These are phyloP conservation scores for Accipiter cooperii DNA, from an alignment of 2,113 vertebrate genomes.

Conservation along the genomic window DNA sequence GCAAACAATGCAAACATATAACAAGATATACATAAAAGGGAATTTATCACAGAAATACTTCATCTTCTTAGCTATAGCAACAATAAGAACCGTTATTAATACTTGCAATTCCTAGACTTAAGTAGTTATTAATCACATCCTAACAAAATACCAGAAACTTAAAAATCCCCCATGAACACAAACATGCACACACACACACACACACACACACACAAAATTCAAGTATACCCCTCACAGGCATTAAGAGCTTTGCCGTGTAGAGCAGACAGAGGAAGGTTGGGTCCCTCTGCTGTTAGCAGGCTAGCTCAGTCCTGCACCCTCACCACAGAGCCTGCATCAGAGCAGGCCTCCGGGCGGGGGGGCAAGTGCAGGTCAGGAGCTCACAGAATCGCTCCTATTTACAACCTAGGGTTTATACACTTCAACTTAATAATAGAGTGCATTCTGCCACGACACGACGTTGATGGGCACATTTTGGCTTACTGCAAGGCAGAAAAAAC, in stretches of 20 bases:
- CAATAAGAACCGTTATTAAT: not conserved
- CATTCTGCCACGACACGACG: not conserved
- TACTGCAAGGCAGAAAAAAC: not conserved
- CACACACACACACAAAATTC: not conserved
- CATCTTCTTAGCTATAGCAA: not conserved
- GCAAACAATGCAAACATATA: not conserved
- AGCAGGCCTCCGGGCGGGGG: too few relatives aligned
- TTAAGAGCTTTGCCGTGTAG: not conserved
- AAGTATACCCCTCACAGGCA: not conserved
- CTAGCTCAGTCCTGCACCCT: not conserved
- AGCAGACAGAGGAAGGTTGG: conserved; percentile 28
- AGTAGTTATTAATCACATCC: not conserved
- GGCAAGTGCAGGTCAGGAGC: not conserved
- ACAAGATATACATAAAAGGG: not conserved
- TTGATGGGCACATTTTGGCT: not conserved
- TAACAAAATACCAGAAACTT: not conserved
- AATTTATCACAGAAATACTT: not conserved
- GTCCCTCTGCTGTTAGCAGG: conserved; percentile 61
- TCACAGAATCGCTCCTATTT: not conserved
- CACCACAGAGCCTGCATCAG: not conserved
- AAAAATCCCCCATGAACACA: not conserved
- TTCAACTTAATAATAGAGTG: not conserved
- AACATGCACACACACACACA: not conserved
- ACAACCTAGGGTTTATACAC: not conserved
- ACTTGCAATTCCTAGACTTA: not conserved